Conservation (phyloP, 2,888 invertebrate species). For the Gastrophysa polygoni region DNA sequence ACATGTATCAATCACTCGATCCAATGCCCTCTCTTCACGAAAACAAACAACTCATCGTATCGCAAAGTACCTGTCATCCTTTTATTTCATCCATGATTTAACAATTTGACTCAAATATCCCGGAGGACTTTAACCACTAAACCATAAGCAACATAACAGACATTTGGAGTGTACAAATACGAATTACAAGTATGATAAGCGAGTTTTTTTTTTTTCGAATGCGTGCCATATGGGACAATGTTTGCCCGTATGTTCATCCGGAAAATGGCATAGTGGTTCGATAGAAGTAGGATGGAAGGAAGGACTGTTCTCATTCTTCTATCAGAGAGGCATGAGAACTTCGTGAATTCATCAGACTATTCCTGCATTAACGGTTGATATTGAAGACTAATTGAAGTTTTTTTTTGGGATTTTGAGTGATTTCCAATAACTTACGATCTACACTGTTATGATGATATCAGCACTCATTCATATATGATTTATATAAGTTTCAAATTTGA, state of each 20-base stretch:
- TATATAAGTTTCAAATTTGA: too few relatives aligned
- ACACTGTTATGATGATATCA: too few relatives aligned
- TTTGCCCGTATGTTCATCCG: constrained; percentile 34
- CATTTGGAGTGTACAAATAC: constrained; percentile 38
- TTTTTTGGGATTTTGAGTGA: too few relatives aligned
- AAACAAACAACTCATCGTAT: constrained; percentile 32
- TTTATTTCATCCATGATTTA: constrained; percentile 38
- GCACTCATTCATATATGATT: too few relatives aligned
- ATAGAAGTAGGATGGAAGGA: constrained; percentile 24
- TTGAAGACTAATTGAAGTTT: too few relatives aligned
- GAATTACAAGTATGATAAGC: constrained; percentile 36
- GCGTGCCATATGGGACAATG: constrained; percentile 41
- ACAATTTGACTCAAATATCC: constrained; percentile 39
- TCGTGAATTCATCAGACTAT: too few relatives aligned
- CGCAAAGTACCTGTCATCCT: constrained; percentile 34
- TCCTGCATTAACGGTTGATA: too few relatives aligned
- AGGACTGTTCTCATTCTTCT: too few relatives aligned
- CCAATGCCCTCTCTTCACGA: constrained; percentile 1
- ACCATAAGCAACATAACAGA: constrained; percentile 43
- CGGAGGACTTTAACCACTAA: constrained; percentile 41
- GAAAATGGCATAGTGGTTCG: constrained; percentile 13
- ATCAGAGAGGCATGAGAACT: too few relatives aligned
- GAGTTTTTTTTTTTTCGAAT: constrained; percentile 39
- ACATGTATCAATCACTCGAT: neutral
- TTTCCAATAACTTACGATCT: too few relatives aligned